Conservation (phyloP, 1,140 invertebrate genomes). For the Bombus huntii region DNA sequence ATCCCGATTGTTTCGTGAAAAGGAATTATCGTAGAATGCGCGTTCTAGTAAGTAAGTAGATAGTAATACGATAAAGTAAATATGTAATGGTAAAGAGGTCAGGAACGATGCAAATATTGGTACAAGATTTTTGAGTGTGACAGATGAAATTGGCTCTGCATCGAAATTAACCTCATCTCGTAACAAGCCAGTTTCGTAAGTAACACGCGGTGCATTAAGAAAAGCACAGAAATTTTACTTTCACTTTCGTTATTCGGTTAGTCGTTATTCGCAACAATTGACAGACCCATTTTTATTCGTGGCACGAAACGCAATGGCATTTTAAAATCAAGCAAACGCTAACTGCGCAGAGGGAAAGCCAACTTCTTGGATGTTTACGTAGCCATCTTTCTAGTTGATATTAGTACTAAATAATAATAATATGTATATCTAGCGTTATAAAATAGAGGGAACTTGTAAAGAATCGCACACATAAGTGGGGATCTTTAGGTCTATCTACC, state of each 20-base stretch:
- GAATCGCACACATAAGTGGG: too few relatives aligned
- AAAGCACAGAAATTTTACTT: constrained; percentile 53
- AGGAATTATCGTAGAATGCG: too few relatives aligned
- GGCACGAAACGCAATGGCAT: constrained; percentile 47
- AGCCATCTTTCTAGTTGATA: background rate
- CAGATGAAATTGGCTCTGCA: background rate
- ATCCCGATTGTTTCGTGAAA: background rate
- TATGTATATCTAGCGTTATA: too few relatives aligned
- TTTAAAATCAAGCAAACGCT: constrained; percentile 32
- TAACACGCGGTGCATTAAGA: background rate
- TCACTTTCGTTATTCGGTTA: constrained; percentile 47
- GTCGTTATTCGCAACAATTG: constrained; percentile 44
- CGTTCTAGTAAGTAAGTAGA: background rate
- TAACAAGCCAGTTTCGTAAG: background rate
- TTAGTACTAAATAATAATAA: too few relatives aligned
- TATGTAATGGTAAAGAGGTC: background rate
- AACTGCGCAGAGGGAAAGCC: constrained; percentile 36
- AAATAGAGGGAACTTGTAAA: too few relatives aligned
- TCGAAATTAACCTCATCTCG: constrained; percentile 1
- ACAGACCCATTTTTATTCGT: constrained; percentile 52
- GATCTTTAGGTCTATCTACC: too few relatives aligned
- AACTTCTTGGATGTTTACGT: constrained; percentile 12
- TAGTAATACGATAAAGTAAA: background rate
- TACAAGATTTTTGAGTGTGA: background rate
- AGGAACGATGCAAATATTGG: background rate